Evolutionary conservation across 2,113 vertebrate genomes (phyloP).

Genomic region (Mungos mungo): DNA sequence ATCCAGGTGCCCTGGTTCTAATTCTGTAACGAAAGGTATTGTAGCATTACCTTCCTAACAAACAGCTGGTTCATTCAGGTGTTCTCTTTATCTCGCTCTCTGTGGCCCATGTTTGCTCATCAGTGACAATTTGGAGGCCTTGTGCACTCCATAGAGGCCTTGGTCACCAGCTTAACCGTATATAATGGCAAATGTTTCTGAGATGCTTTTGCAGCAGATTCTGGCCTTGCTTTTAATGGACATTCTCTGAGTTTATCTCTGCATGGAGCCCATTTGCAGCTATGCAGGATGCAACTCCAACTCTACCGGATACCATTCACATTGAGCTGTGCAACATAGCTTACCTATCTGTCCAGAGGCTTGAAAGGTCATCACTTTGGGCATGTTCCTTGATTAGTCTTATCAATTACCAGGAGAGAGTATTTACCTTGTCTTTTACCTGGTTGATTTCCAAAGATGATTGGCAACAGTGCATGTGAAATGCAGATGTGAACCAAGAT

Average conservation of each 20-base stretch:
- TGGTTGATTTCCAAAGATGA: not conserved
- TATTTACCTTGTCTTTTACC: not conserved
- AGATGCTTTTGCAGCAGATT: not conserved
- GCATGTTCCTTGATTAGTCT: not conserved
- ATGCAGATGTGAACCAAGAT: too few species aligned
- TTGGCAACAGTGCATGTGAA: not conserved
- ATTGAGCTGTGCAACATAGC: not conserved
- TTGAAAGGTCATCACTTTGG: not conserved
- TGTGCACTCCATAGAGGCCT: not conserved
- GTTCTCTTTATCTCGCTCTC: not conserved
- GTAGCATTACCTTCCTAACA: not conserved
- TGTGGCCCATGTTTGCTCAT: not conserved
- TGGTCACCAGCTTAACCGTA: not conserved
- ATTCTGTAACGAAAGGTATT: not conserved
- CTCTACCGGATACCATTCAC: not conserved
- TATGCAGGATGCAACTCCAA: rapidly evolving
- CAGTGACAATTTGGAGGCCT: not conserved
- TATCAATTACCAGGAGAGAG: not conserved
- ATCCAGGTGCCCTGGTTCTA: not conserved
- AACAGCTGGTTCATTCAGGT: not conserved
- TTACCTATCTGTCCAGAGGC: not conserved
- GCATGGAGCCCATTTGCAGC: not conserved
- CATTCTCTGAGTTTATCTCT: not conserved
- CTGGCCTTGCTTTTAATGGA: not conserved
- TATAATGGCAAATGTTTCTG: not conserved